phyloP scores from a whole-genome alignment of 2,888 invertebrate genomes.

The Autographa pulchrina region DNA sequence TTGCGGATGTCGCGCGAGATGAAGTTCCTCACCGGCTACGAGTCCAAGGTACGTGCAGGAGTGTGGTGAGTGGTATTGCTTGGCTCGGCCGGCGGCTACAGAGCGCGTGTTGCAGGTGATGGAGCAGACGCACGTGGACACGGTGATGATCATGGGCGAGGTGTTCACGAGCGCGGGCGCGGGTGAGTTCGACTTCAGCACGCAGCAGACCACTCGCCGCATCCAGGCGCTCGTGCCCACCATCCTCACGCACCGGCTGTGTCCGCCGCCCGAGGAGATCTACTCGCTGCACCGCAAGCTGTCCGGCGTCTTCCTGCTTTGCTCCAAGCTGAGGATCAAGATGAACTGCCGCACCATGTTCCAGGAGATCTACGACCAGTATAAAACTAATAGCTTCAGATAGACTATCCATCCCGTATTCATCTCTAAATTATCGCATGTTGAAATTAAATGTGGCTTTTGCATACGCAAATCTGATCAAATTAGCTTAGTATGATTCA shows the following conservation, averaged over 20 bases:
- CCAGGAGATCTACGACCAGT: slow-evolving; percentile 93
- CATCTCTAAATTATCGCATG: too few species aligned
- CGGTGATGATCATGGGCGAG: slow-evolving; percentile 99
- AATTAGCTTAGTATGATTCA: too few species aligned
- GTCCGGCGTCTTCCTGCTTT: slow-evolving; percentile 97
- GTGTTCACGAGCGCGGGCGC: slow-evolving; percentile 93
- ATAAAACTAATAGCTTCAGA: slow-evolving; percentile 74
- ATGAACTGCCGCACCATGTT: slow-evolving; percentile 96
- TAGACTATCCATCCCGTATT: slow-evolving; percentile 19
- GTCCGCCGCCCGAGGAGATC: slow-evolving; percentile 99
- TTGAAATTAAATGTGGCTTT: too few species aligned
- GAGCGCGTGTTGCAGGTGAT: slow-evolving; percentile 89
- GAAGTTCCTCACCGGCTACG: slow-evolving; percentile 99
- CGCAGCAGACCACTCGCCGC: slow-evolving; percentile 93
- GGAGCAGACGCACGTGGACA: slow-evolving; percentile 98
- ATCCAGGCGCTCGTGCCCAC: slow-evolving; percentile 97
- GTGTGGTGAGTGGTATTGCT: too few species aligned
- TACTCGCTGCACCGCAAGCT: slow-evolving; percentile 99
- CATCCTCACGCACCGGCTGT: slow-evolving; percentile 97
- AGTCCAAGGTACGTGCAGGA: slow-evolving; percentile 93
- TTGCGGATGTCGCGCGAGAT: slow-evolving; percentile 94
- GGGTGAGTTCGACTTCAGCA: slow-evolving; percentile 96
- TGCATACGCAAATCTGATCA: too few species aligned
- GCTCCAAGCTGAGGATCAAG: slow-evolving; percentile 95
- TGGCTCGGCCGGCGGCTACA: too few species aligned